phyloP scores from a whole-genome alignment of 2,797 vertebrate species.

The Scomberomorus guttatus region DNA sequence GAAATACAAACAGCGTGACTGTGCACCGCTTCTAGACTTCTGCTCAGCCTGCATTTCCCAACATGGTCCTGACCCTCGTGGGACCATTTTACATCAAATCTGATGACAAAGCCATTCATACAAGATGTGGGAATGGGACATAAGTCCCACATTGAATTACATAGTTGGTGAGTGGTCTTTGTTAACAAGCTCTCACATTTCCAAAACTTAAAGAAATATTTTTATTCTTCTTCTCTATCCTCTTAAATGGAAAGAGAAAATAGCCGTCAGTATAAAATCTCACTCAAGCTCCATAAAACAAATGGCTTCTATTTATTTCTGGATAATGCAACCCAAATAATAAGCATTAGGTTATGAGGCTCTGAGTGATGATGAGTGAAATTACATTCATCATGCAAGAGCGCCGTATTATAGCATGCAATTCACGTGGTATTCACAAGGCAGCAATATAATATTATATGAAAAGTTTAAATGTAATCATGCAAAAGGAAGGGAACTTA shows the following conservation, averaged over 20 bases:
- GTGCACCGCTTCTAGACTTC: background rate
- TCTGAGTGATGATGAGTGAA: background rate
- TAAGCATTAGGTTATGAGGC: background rate
- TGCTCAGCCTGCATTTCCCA: constrained; percentile 2
- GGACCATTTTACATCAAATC: background rate
- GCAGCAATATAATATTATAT: background rate
- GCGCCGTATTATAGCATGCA: background rate
- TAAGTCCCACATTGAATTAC: constrained; percentile 16
- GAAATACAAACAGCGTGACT: background rate
- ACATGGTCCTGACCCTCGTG: background rate
- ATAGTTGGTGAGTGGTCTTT: background rate
- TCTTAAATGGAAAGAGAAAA: background rate
- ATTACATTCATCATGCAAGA: background rate
- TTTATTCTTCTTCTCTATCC: background rate
- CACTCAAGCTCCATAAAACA: background rate
- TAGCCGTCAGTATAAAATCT: background rate
- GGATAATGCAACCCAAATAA: background rate
- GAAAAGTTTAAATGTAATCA: too few relatives aligned
- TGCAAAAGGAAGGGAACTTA: too few relatives aligned
- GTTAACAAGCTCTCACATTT: constrained; percentile 9
- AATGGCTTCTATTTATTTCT: background rate
- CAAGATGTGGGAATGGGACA: background rate
- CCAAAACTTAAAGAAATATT: background rate
- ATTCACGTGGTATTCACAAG: background rate
- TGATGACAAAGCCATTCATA: constrained; percentile 8